Percentiles rank a stretch among this genome's conserved stretches.
Conservation (phyloP, 2,888 invertebrate species). For the Caprella mutica region DNA sequence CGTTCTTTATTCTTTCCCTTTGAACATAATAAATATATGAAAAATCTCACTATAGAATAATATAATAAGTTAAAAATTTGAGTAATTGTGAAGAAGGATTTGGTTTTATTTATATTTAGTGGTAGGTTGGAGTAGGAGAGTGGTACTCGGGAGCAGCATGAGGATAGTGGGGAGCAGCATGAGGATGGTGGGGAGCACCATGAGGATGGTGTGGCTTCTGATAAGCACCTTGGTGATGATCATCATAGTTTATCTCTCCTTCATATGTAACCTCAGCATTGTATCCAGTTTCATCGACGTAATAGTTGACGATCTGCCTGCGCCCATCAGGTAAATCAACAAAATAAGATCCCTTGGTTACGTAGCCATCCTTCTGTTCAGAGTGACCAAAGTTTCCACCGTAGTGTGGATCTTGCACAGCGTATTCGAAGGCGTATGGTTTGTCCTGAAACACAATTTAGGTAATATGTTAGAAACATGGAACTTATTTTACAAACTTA, state of each 20-base stretch:
- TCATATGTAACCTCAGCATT: slow-evolving; percentile 9
- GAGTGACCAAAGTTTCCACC: slow-evolving; percentile 6
- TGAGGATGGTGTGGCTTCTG: neutral
- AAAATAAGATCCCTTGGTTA: slow-evolving; percentile 2
- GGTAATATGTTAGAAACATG: no score
- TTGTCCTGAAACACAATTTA: no score
- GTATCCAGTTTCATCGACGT: slow-evolving; percentile 1
- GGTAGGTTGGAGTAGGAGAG: no score
- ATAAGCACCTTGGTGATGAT: neutral
- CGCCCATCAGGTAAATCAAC: slow-evolving; percentile 11
- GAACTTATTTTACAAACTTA: no score
- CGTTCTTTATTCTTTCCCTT: no score
- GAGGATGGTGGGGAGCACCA: neutral
- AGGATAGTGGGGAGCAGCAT: neutral
- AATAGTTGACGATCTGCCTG: slow-evolving; percentile 4
- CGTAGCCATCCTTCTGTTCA: slow-evolving; percentile 5
- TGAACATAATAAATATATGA: no score
- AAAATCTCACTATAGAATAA: no score
- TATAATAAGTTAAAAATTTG: no score
- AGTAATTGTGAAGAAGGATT: no score
- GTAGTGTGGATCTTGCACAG: slow-evolving; percentile 6
- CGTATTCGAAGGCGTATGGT: slow-evolving; percentile 1
- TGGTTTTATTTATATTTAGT: no score
- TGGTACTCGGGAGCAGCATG: neutral
- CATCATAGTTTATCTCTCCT: slow-evolving; percentile 5